A percentile compares a stretch with the other conserved stretches of the same genome.
Conservation (phyloP, 2,113 vertebrate species). For the Pardalotus punctatus region DNA sequence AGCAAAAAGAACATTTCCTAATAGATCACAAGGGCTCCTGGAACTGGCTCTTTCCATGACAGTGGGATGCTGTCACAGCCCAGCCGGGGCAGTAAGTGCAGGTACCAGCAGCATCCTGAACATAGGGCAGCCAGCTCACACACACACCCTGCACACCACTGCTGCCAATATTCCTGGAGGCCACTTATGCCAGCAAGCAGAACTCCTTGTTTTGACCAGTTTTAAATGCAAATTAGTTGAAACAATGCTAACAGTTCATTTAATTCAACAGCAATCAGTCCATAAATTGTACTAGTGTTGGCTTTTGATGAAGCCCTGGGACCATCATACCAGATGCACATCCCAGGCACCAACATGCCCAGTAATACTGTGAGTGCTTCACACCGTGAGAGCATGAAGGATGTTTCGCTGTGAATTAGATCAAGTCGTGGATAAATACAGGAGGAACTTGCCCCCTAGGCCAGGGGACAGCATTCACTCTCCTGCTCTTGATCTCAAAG, state of each 20-base stretch:
- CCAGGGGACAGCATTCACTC: background rate
- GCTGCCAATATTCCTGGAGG: background rate
- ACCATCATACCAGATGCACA: background rate
- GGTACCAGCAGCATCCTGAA: background rate
- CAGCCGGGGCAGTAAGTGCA: background rate
- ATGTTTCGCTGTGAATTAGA: background rate
- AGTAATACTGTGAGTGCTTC: background rate
- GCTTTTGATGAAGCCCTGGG: background rate
- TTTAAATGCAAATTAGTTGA: background rate
- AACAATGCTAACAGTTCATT: background rate
- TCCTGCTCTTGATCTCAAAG: background rate
- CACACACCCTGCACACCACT: background rate
- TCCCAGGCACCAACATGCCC: background rate
- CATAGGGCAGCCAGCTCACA: rapidly evolving
- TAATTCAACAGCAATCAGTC: background rate
- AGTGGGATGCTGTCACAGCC: background rate
- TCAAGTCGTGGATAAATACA: background rate
- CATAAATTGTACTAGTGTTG: background rate
- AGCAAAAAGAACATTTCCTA: background rate
- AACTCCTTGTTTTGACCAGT: background rate
- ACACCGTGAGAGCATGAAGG: background rate
- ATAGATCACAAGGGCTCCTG: background rate
- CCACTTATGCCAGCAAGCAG: background rate
- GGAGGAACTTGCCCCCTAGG: background rate
- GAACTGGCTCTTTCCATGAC: background rate